Evolutionary conservation across 2,797 vertebrate species (phyloP), one percentile per base, ranked within the genome.

Genomic region (Pelodytes ibericus): DNA sequence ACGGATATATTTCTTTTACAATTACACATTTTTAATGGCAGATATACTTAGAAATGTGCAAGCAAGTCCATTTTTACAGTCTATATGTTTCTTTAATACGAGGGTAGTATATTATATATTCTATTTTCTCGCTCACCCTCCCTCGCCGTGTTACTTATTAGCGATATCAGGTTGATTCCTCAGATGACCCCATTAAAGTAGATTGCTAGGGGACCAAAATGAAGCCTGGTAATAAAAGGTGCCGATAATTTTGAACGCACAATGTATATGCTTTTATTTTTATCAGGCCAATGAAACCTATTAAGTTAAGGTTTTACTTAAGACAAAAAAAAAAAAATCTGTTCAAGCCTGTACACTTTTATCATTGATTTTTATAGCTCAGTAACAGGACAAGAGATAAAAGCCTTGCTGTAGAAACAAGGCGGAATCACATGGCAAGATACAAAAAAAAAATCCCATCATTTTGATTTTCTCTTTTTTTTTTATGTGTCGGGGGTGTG

Each of bases 31-130:
- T 77, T 87, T 84, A 71, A 86, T 85, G 84, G 85, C 80, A 81
- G 82, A 86, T 86, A 78, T 82, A 82, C 84, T 88, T 83, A 87
- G 86, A 83, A 88, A 88, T 81, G 82, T 87, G 85, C 86, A 80
- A 81, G 71, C 0, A 16, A 86, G 86, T 86, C 83, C 71, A 85
- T 87, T 88, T 86, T 86, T 84, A 74, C 72, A 44, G 82, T 58
- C 74, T 63, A n/a, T 83, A 83, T 81, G 78, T 84, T 83, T 74
- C 68, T 13, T 76, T 87, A 85, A 87, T 87, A 84, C 80, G 86
- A 67, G 69, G 41, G 44, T 15, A 61, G 73, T 76, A 76, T 71
- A 76, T 70, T 71, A 70, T 25, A 63, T 76, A 3, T 18, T 7
- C 11, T 24, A 53, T 69, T 16, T 22, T 30, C 74, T 36, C 30